Evolutionary conservation across 2,113 vertebrate species (phyloP).

Genomic region (Pedionomus torquatus): DNA sequence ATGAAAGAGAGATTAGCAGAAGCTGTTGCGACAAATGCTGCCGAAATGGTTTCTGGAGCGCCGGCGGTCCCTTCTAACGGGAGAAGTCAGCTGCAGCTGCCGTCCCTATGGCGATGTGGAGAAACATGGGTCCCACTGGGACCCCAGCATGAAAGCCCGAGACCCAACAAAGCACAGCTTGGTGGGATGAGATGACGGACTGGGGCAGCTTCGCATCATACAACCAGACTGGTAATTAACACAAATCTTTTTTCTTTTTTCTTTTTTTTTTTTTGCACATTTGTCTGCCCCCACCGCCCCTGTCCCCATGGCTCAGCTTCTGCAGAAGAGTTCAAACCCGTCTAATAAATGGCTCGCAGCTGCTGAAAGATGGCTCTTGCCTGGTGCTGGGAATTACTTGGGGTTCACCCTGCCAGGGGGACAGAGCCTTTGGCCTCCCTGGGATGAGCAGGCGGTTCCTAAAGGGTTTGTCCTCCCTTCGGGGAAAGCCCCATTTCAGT

Average conservation of each 20-base stretch:
- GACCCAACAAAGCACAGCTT: not conserved
- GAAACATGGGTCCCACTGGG: slow-evolving; percentile 19
- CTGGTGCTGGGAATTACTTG: not conserved
- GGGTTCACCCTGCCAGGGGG: not conserved
- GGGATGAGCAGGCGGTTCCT: not conserved
- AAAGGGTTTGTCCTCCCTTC: not conserved
- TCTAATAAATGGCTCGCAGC: slow-evolving; percentile 61
- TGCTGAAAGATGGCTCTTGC: slow-evolving; percentile 46
- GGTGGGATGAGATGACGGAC: slow-evolving; percentile 31
- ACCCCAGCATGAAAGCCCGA: slow-evolving; percentile 28
- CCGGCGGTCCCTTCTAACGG: slow-evolving; percentile 60
- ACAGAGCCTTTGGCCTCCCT: not conserved
- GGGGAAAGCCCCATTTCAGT: not conserved
- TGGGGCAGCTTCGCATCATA: slow-evolving; percentile 27
- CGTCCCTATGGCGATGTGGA: slow-evolving; percentile 8
- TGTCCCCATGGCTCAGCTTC: not conserved
- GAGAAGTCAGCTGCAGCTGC: slow-evolving; percentile 73
- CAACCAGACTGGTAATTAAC: slow-evolving; percentile 51
- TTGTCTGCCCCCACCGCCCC: not conserved
- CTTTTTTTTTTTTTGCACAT: not conserved
- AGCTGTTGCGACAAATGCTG: slow-evolving; percentile 69
- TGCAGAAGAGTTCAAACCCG: not conserved
- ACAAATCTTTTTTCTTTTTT: not conserved
- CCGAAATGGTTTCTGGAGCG: slow-evolving; percentile 59
- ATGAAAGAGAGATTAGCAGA: slow-evolving; percentile 77